Conservation (phyloP, 2,888 invertebrate genomes). For the Apamea monoglypha region DNA sequence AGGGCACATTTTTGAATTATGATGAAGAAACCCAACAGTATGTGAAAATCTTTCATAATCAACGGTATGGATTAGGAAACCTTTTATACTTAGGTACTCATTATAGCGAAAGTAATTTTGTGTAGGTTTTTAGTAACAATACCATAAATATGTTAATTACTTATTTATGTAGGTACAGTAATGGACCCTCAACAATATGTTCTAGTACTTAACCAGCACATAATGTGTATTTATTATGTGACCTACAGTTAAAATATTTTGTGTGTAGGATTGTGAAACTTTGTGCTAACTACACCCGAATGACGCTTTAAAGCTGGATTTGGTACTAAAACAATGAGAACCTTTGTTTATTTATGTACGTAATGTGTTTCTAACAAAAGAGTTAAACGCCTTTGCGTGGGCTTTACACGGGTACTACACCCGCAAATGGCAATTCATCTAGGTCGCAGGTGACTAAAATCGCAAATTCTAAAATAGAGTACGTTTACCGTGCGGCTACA, state of each 20-base stretch:
- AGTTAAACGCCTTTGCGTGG: conserved; percentile 11
- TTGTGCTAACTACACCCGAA: conserved; percentile 29
- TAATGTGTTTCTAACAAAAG: conserved; percentile 16
- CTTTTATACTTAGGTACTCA: background rate
- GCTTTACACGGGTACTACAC: background rate
- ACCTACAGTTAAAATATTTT: conserved; percentile 28
- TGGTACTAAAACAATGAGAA: background rate
- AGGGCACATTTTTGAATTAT: background rate
- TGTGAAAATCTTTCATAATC: background rate
- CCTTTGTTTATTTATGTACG: conserved; percentile 4
- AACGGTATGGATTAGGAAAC: background rate
- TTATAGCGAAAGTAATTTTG: conserved; percentile 13
- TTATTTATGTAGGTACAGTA: conserved; percentile 27
- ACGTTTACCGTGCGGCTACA: background rate
- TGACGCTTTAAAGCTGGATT: conserved; percentile 6
- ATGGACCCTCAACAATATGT: conserved; percentile 26
- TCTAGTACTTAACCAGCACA: conserved; percentile 26
- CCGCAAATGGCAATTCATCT: too few relatives aligned
- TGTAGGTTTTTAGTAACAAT: conserved; percentile 26
- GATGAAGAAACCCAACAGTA: background rate
- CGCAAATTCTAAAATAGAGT: background rate
- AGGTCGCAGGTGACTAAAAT: background rate
- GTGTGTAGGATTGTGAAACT: conserved; percentile 38
- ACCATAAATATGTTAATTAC: conserved; percentile 34
- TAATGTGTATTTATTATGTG: conserved; percentile 32